A percentile compares a stretch with the other conserved stretches of the same genome.
These are phyloP conservation scores for Amorpha juglandis DNA, from an alignment of 2,888 invertebrate genomes.

Conservation along the genomic window DNA sequence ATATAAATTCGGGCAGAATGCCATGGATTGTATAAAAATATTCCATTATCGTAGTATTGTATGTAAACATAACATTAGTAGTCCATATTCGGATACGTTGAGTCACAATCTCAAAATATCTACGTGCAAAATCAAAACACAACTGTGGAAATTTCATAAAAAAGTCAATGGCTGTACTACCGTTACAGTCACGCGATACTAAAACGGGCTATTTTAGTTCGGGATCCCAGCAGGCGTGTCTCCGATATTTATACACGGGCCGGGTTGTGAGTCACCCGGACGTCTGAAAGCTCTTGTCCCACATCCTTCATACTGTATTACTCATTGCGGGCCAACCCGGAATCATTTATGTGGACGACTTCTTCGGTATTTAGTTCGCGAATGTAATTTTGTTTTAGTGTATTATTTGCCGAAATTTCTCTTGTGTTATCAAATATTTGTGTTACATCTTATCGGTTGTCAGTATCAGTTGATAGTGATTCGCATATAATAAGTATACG, in stretches of 20 bases:
- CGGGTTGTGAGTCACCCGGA: conserved; percentile 72
- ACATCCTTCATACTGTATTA: conserved; percentile 80
- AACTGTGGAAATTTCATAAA: conserved; percentile 26
- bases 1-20: neutral
- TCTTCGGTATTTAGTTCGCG: conserved; percentile 46
- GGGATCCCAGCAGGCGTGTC: conserved; percentile 81
- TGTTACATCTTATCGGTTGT: conserved; percentile 1
- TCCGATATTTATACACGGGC: conserved; percentile 77
- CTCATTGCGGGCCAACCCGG: conserved; percentile 79
- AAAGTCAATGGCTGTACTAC: conserved; percentile 51
- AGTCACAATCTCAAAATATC: conserved; percentile 41
- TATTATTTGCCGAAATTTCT: neutral
- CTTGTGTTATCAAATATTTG: conserved; percentile 7
- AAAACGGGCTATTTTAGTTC: conserved; percentile 73
- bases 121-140: conserved; percentile 25
- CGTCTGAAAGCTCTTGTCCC: conserved; percentile 81
- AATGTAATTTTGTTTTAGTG: neutral
- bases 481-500: too few relatives aligned
- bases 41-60: neutral
- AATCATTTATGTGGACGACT: conserved; percentile 59
- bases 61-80: conserved; percentile 21
- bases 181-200: conserved; percentile 77
- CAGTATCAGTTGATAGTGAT: conserved; percentile 42
- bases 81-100: conserved; percentile 42
- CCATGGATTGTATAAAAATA: neutral